phyloP scores from a whole-genome alignment of 92 coral and sea anemone genomes.

The Nematostella vectensis region DNA sequence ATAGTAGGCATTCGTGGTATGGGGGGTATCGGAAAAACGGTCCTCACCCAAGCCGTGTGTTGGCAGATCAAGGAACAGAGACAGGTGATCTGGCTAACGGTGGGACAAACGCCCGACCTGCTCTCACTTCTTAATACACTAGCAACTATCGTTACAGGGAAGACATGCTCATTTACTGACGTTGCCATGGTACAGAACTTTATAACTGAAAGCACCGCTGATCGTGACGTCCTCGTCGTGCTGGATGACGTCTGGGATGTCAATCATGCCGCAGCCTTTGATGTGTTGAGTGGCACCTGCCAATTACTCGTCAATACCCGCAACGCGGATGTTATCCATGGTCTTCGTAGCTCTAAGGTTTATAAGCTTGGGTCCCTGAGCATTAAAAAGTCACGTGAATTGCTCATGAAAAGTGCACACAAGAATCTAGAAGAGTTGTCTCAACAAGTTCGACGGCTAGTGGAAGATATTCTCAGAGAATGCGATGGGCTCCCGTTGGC shows the following conservation, averaged over 20 bases:
- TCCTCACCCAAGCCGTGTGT: slow-evolving; percentile 49
- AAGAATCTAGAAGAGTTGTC: slow-evolving; percentile 13
- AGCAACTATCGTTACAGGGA: slow-evolving; percentile 32
- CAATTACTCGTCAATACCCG: slow-evolving; percentile 46
- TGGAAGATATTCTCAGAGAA: slow-evolving; percentile 31
- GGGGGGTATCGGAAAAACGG: slow-evolving; percentile 66
- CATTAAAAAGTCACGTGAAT: slow-evolving; percentile 32
- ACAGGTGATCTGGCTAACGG: slow-evolving; percentile 50
- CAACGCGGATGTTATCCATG: slow-evolving; percentile 45
- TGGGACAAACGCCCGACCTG: slow-evolving; percentile 44
- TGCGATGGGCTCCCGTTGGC: slow-evolving; percentile 54
- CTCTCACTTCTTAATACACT: slow-evolving; percentile 32
- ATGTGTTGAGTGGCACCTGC: slow-evolving; percentile 38
- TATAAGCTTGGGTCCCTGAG: slow-evolving; percentile 38
- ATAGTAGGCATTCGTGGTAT: slow-evolving; percentile 52
- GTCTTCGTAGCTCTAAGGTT: slow-evolving; percentile 36
- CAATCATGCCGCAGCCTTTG: slow-evolving; percentile 41
- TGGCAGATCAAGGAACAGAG: slow-evolving; percentile 34
- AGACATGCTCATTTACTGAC: slow-evolving; percentile 24
- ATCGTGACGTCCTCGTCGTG: slow-evolving; percentile 33
- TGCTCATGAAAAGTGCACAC: slow-evolving; percentile 30
- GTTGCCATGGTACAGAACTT: slow-evolving; percentile 34
- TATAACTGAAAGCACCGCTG: slow-evolving; percentile 30
- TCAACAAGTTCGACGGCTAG: slow-evolving; percentile 11
- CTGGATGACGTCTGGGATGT: slow-evolving; percentile 61